A percentile compares a stretch with the other conserved stretches of the same genome.
Conservation (phyloP, 2,797 vertebrate genomes). For the Holocentrus rufus region DNA sequence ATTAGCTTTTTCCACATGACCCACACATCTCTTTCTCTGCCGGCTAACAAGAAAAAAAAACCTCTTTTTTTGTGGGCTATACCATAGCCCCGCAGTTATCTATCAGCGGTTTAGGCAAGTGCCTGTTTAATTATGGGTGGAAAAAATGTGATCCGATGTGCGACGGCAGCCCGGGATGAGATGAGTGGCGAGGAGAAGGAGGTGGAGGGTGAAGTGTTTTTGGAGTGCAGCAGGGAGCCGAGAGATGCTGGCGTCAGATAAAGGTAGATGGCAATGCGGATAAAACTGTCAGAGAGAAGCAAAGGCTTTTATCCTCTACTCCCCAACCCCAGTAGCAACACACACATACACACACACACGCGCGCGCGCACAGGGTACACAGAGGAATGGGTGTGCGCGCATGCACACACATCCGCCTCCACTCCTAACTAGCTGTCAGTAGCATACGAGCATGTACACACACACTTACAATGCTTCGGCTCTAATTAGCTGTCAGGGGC, state of each 20-base stretch:
- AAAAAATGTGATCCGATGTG: slow-evolving; percentile 64
- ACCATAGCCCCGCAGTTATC: too few relatives aligned
- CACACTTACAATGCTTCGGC: slow-evolving; percentile 29
- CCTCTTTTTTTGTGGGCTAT: too few relatives aligned
- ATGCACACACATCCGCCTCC: slow-evolving; percentile 4
- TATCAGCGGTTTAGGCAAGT: slow-evolving; percentile 31
- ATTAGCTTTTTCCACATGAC: slow-evolving; percentile 17
- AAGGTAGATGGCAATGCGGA: slow-evolving; percentile 73
- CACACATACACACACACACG: slow-evolving; percentile 3
- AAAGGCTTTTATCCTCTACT: slow-evolving; percentile 68
- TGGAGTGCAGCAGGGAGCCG: slow-evolving; percentile 52
- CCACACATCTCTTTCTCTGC: background rate
- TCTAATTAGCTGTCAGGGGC: slow-evolving; percentile 22
- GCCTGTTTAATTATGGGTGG: slow-evolving; percentile 64
- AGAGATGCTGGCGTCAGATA: slow-evolving; percentile 73
- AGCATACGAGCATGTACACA: slow-evolving; percentile 11
- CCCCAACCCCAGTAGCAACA: slow-evolving; percentile 30
- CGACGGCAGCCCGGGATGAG: slow-evolving; percentile 41
- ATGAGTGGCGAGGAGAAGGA: slow-evolving; percentile 46
- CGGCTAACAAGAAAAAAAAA: background rate
- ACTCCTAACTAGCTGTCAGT: slow-evolving; percentile 44
- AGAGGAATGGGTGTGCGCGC: background rate
- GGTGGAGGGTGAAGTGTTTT: slow-evolving; percentile 46
- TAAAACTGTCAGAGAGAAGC: slow-evolving; percentile 72
- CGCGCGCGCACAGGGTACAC: too few relatives aligned